Evolutionary conservation across 2,113 vertebrate species (phyloP).

Genomic region (Sturnus vulgaris): DNA sequence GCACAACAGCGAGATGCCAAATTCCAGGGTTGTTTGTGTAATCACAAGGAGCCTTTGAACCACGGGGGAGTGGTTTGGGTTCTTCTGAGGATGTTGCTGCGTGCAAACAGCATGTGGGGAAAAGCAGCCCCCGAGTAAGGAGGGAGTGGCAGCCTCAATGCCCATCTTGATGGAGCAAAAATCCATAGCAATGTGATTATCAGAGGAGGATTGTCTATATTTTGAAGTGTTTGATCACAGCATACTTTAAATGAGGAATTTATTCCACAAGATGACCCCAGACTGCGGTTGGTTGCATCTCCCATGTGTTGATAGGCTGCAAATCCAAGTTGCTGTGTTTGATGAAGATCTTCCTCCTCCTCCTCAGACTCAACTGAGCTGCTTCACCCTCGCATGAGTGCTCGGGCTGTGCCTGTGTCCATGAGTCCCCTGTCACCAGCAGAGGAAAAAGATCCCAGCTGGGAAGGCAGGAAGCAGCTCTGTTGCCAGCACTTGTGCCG

Average conservation of each 20-base stretch:
- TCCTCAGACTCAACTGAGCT: not conserved
- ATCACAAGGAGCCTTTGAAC: conserved; percentile 49
- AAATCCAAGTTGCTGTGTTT: not conserved
- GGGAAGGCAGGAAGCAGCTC: not conserved
- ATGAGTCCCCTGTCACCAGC: not conserved
- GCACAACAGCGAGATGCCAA: not conserved
- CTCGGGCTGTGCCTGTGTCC: not conserved
- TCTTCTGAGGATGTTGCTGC: not conserved
- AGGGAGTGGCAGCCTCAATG: not conserved
- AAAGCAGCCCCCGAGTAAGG: not conserved
- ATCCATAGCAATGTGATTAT: not conserved
- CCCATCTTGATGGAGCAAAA: not conserved
- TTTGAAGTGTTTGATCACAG: not conserved
- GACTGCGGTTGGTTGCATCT: accelerated
- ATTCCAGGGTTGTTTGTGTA: conserved; percentile 38
- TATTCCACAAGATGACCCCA: not conserved
- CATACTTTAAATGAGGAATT: not conserved
- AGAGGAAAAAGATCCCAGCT: conserved; percentile 4
- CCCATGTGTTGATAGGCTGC: accelerated
- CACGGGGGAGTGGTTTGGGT: not conserved
- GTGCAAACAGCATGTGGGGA: not conserved
- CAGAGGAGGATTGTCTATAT: not conserved
- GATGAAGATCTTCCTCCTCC: not conserved
- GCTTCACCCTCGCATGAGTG: accelerated
- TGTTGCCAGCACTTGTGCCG: not conserved